Evolutionary conservation across 2,888 invertebrate genomes (phyloP), one percentile per base, ranked within the genome.

Genomic region (Conomelus anceps): DNA sequence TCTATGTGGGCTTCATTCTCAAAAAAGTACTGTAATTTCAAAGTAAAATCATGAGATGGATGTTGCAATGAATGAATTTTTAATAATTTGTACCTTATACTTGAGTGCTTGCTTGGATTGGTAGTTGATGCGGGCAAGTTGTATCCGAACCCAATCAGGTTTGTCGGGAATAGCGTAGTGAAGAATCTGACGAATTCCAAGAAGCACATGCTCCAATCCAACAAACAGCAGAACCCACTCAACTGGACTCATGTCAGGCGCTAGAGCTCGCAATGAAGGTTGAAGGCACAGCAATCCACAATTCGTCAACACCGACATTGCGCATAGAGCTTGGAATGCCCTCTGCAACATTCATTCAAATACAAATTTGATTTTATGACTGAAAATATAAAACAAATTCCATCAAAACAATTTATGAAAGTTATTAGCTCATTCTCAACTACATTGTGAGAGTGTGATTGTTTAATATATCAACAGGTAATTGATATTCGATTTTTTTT

Each of bases 271-370:
- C 86, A 96, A 94, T 91, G 95, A 94, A 7, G 96, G 96, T 90
- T 95, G 96, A 90, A 97, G 94, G 91, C 95, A 96, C 84, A 97
- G 94, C 87, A 97, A 93, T 0, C 96, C 96, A 92, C 96, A 96
- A 93, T 97, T 97, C 89, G 96, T 97, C 92, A 96, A 94, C 91
- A 97, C 95, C 0, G 96, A 95, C 91, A 97, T 94, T 0, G 95
- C 94, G 41, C 96, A 96, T 90, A 97, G 94, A 34, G 96, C 94
- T 93, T 96, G 96, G 93, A 96, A 96, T 3, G 95, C 95, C 91
- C 94, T 93, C 95, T 95, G 93, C 13, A 93, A 92, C 85, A 89
- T 29, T 23, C 63, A 84, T 4, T n/a, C 9, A 26, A 22, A 34
- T 29, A 41, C 87, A 1, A 22, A n/a, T n/a, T n/a, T n/a, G n/a